A percentile compares a stretch with the other conserved stretches of the same genome.
phyloP scores from a whole-genome alignment of 2,113 vertebrate genomes.

The Terrapene triunguis region DNA sequence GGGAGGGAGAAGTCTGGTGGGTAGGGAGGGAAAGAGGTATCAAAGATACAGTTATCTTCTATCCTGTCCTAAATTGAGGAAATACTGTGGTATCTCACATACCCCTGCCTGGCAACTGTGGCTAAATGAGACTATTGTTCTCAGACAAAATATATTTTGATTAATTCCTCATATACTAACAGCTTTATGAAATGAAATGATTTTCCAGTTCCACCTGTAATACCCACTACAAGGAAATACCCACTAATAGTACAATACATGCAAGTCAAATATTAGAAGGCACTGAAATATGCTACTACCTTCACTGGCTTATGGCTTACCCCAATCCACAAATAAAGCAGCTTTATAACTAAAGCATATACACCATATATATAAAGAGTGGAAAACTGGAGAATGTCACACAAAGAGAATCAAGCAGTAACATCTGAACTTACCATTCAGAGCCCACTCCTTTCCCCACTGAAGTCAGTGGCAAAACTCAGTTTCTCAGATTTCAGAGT shows the following conservation, averaged over 20 bases:
- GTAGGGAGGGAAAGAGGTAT: not conserved
- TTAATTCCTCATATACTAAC: not conserved
- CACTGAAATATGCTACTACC: not conserved
- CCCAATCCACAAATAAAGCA: not conserved
- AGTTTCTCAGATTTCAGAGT: not conserved
- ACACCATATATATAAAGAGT: not conserved
- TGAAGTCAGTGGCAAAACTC: not conserved
- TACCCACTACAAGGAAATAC: not conserved
- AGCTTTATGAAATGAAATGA: not conserved
- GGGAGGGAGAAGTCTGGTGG: not conserved
- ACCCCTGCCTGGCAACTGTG: not conserved
- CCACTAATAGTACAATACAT: not conserved
- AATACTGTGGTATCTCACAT: not conserved
- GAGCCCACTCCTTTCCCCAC: not conserved
- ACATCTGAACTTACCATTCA: not conserved
- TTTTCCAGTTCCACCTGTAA: not conserved
- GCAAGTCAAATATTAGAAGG: not conserved
- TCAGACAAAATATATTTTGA: not conserved
- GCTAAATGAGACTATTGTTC: not conserved
- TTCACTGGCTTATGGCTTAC: not conserved
- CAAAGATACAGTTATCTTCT: not conserved
- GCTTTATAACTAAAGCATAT: not conserved
- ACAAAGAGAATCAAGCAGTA: not conserved
- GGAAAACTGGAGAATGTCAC: not conserved
- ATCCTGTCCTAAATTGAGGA: not conserved